Base-by-base conservation (phyloP, 2,797 vertebrate species). In the Bothrops alternatus region DNA sequence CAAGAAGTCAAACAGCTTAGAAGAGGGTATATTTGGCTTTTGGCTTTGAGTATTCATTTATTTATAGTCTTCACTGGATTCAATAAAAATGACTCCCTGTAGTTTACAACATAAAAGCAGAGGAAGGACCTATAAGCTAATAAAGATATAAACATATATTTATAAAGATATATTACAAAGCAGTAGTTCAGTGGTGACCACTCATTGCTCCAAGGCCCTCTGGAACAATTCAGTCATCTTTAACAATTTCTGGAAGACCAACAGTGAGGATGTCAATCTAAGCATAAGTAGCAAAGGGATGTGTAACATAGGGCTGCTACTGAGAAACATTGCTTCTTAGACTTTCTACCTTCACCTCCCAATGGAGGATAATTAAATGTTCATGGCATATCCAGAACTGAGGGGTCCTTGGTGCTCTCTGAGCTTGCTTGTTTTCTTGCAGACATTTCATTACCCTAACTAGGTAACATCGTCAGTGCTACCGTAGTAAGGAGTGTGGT, bases 11-110 rank as follows among this genome's bases (percentile, higher is more conserved):
- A 42, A 82, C 73, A 82, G 37, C 73, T 69, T 73, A 90, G 69
- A 69, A 55, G 61, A 90, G 47, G 60, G 60, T 53, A 90, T 73
- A 90, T 55, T 50, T 63, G 69, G 89, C 60, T 63, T 90, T 90
- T 63, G 88, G 61, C 89, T 90, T 69, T 82, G 73, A 82, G 73
- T 82, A 82, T 82, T 82, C 73, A 47, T 82, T 82, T 82, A 82
- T 47, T 82, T 82, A 82, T 82, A 42, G 73, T 25, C 20, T 82
- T 82, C 20, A 42, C 69, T 23, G 37, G 37, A 78, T 82, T 82
- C 32, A 82, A 47, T 42, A 25, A 82, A 82, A 82, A 47, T 25
- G 20, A 25, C 73, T 47, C 73, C 73, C 37, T 0, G 20, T 82
- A 42, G 73, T 47, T 82, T 82, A 82, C 8, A 82, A 82, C 18